Evolutionary conservation across 2,797 vertebrate genomes (phyloP), one percentile per base, ranked within the genome.

Genomic region (Manis crassicaudata): DNA sequence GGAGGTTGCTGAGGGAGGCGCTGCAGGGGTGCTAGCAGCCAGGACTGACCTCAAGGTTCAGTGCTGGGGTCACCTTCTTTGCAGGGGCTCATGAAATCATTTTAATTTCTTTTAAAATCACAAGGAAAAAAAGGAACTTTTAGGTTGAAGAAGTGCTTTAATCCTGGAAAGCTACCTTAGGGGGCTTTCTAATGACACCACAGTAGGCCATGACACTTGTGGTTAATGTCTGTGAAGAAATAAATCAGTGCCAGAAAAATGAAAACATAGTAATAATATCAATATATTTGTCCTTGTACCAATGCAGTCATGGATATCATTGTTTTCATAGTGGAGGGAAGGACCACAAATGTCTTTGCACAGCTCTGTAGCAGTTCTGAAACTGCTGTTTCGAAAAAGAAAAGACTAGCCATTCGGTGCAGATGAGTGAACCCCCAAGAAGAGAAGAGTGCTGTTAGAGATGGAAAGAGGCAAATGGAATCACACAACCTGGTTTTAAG

Each of bases 61-160:
- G 2, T 16, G 40, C 65, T 12, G 32, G 72, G 6, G 21, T 0
- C 37, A 12, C 1, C 0, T 8, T 17, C 60, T 21, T 82, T 81
- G 32, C 6, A 52, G 54, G 50, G 56, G 35, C 37, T 87, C 76
- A 18, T 12, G 25, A 76, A 56, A 62, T 16, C 2, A 37, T 37
- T 60, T 86, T n/a, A 35, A 65, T 63, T 93, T 95, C 54, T 96
- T 90, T 76, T 27, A 37, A 79, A 94, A 80, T 83, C 35, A 43
- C 46, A 75, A n/a, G 72, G 11, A 88, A 88, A 54, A 65, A 90
- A 35, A 6, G 12, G 16, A 46, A 81, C 17, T 70, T 94, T 76
- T n/a, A 85, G 25, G 65, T 58, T 5, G 37, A 83, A 94, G 25
- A n/a, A 85, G 88, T 21, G 27, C 58, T 92, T 40, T 72, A 65